These are phyloP conservation scores for Saguinus midas DNA, from an alignment of 2,113 vertebrate species.

Conservation along the genomic window DNA sequence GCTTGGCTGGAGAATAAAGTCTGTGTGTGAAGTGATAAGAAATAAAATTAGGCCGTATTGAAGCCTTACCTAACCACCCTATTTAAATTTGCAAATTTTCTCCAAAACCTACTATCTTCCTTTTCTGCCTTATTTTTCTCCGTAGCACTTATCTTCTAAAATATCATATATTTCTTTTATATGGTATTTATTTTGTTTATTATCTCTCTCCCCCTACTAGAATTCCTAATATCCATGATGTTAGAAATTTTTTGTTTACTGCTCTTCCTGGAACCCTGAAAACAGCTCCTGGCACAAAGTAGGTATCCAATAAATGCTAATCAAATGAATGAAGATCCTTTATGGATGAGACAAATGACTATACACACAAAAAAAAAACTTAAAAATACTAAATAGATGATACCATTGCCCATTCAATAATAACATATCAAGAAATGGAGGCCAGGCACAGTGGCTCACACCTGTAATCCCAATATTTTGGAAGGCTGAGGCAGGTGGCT, in stretches of 20 bases:
- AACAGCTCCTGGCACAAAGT: not conserved
- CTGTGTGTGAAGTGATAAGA: not conserved
- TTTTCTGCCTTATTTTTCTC: slow-evolving; percentile 21
- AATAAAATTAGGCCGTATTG: not conserved
- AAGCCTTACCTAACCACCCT: not conserved
- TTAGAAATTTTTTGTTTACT: not conserved
- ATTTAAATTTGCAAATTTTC: slow-evolving; percentile 43
- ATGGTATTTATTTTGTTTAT: not conserved
- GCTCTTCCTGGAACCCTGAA: slow-evolving; percentile 9
- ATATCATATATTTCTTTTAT: not conserved
- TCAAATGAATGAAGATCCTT: not conserved
- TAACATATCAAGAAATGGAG: not conserved
- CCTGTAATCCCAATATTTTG: too few relatives aligned
- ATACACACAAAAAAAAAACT: not conserved
- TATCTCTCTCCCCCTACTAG: not conserved
- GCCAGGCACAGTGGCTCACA: too few relatives aligned
- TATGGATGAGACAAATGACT: not conserved
- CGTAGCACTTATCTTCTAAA: not conserved
- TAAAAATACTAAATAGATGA: not conserved
- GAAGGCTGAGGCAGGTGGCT: too few relatives aligned
- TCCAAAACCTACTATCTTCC: not conserved
- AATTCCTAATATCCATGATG: not conserved
- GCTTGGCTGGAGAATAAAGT: not conserved
- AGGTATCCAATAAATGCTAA: not conserved
- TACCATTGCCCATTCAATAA: not conserved